Evolutionary conservation across 2,797 vertebrate species (phyloP).

Genomic region (Sebastiscus tertius): DNA sequence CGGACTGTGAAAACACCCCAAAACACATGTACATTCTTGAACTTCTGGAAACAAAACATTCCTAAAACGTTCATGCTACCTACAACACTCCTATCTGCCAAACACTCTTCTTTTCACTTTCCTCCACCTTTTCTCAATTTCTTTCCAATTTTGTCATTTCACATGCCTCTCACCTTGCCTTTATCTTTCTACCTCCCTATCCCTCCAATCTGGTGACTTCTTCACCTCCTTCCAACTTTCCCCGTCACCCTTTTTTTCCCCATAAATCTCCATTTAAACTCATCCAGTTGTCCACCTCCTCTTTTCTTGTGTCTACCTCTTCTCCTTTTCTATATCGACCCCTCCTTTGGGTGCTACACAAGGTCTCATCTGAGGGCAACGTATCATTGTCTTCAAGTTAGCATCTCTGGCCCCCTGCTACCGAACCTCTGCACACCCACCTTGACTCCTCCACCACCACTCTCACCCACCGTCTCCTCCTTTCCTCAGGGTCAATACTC

Average conservation of each 20-base stretch:
- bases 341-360: constrained; percentile 24
- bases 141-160: neutral
- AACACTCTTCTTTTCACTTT: neutral
- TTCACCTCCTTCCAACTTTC: constrained; percentile 12
- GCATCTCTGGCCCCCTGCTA: constrained; percentile 4
- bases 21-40: fast-evolving
- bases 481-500: constrained; percentile 46
- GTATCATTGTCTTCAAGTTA: constrained; percentile 34
- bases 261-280: neutral
- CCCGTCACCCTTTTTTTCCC: neutral
- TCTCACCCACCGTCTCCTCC: constrained; percentile 22
- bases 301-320: neutral
- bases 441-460: constrained; percentile 30
- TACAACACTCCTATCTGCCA: neutral
- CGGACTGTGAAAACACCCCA: too few species aligned
- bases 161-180: constrained; percentile 1
- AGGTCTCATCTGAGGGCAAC: constrained; percentile 9
- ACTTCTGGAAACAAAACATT: neutral
- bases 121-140: neutral
- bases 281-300: neutral
- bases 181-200: neutral
- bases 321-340: neutral
- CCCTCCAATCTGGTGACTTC: neutral
- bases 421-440: constrained; percentile 21
- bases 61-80: neutral